Conservation (phyloP, 92 coral and sea anemone genomes). For the Porites cylindrica region DNA sequence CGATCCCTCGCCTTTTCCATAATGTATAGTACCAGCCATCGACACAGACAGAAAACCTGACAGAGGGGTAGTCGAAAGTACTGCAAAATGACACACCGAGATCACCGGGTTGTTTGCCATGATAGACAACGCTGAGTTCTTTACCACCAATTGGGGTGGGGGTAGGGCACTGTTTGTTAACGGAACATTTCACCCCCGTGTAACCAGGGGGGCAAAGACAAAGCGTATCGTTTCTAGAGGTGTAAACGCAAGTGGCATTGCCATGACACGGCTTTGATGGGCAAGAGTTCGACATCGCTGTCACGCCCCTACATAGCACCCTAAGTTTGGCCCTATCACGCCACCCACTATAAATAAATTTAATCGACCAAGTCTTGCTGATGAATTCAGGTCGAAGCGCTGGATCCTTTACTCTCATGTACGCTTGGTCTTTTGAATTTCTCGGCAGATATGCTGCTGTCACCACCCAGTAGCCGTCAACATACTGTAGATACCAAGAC, state of each 20-base stretch:
- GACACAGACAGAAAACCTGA: slow-evolving; percentile 59
- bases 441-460: slow-evolving; percentile 26
- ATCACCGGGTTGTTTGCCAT: slow-evolving; percentile 57
- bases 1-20: slow-evolving; percentile 50
- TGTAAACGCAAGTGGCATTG: slow-evolving; percentile 61
- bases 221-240: slow-evolving; percentile 83
- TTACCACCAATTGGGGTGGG: slow-evolving; percentile 23
- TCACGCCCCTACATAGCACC: slow-evolving; percentile 72
- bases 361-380: slow-evolving; percentile 42
- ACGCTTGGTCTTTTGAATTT: not conserved
- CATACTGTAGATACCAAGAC: slow-evolving; percentile 67
- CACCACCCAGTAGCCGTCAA: slow-evolving; percentile 71
- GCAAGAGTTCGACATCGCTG: slow-evolving; percentile 59
- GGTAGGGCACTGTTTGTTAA: slow-evolving; percentile 45
- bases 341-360: slow-evolving; percentile 55
- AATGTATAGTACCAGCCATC: slow-evolving; percentile 2
- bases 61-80: slow-evolving; percentile 29
- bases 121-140: slow-evolving; percentile 10
- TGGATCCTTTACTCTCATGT: slow-evolving; percentile 62
- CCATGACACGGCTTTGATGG: slow-evolving; percentile 59
- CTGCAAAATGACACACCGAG: slow-evolving; percentile 68
- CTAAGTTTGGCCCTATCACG: slow-evolving; percentile 14
- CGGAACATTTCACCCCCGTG: slow-evolving; percentile 60
- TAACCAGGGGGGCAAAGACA: slow-evolving; percentile 69
- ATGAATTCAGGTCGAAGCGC: slow-evolving; percentile 71